Evolutionary conservation across 2,888 invertebrate genomes (phyloP).

Genomic region (Craniophora ligustri): DNA sequence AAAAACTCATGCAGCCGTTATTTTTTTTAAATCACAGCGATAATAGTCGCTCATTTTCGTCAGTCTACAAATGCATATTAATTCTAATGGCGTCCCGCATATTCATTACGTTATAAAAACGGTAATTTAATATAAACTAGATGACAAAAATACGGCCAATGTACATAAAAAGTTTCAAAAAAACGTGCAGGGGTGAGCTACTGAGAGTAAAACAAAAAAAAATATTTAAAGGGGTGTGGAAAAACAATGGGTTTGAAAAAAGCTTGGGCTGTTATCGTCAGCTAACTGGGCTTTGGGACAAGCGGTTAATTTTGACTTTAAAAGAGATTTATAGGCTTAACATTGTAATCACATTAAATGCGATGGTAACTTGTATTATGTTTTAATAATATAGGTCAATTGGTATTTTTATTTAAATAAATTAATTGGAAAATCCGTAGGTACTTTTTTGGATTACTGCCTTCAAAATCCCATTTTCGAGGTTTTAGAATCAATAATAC

Average conservation of each 20-base stretch:
- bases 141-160: conserved; percentile 85
- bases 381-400: too few relatives aligned
- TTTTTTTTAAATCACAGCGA: conserved; percentile 66
- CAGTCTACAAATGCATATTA: conserved; percentile 73
- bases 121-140: conserved; percentile 88
- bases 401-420: too few relatives aligned
- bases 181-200: conserved; percentile 72
- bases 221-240: conserved; percentile 75
- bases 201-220: conserved; percentile 65
- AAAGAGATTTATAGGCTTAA: conserved; percentile 76
- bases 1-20: conserved; percentile 56
- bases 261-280: conserved; percentile 70
- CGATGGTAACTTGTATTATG: conserved; percentile 10
- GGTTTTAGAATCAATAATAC: too few relatives aligned
- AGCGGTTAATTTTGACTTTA: conserved; percentile 81
- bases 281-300: conserved; percentile 81
- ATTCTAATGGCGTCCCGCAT: conserved; percentile 80
- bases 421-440: too few relatives aligned
- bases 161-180: conserved; percentile 75
- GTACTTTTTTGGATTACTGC: too few relatives aligned
- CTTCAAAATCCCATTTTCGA: too few relatives aligned
- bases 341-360: conserved; percentile 51
- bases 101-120: conserved; percentile 85
- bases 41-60: conserved; percentile 81
- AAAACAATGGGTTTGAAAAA: conserved; percentile 83